phyloP scores from a whole-genome alignment of 1,140 invertebrate species.

The Metaphire vulgaris region DNA sequence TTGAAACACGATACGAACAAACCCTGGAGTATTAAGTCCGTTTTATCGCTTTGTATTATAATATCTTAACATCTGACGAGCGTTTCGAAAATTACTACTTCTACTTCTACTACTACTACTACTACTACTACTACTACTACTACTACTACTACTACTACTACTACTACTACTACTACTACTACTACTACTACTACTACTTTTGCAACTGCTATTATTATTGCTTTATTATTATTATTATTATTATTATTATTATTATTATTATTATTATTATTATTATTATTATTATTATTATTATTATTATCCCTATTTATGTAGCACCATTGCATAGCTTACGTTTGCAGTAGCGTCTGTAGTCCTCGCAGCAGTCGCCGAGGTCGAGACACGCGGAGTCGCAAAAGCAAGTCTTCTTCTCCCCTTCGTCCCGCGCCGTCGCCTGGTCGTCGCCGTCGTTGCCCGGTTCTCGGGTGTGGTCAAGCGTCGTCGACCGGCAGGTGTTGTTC shows the following conservation, averaged over 20 bases:
- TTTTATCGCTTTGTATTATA: not conserved
- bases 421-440: constrained; percentile 30
- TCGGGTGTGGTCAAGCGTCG: constrained; percentile 24
- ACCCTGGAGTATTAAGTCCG: not conserved
- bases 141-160: not conserved
- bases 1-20: not conserved
- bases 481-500: constrained; percentile 41
- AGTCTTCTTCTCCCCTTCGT: constrained; percentile 30
- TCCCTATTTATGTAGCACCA: not conserved
- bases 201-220: not conserved
- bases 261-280: not conserved
- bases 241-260: not conserved
- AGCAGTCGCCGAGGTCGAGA: constrained; percentile 39
- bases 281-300: not conserved
- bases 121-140: constrained; percentile 1
- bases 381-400: constrained; percentile 44
- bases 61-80: not conserved
- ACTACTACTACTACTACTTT: not conserved
- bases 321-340: constrained; percentile 35
- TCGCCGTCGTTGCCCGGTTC: not conserved
- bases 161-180: constrained; percentile 2
- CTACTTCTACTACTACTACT: constrained; percentile 4
- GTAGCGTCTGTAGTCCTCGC: constrained; percentile 36
- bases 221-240: too few species aligned
- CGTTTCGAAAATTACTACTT: not conserved